These are phyloP conservation scores for Larimichthys crocea DNA, from an alignment of 2,113 vertebrate species.

Conservation along the genomic window DNA sequence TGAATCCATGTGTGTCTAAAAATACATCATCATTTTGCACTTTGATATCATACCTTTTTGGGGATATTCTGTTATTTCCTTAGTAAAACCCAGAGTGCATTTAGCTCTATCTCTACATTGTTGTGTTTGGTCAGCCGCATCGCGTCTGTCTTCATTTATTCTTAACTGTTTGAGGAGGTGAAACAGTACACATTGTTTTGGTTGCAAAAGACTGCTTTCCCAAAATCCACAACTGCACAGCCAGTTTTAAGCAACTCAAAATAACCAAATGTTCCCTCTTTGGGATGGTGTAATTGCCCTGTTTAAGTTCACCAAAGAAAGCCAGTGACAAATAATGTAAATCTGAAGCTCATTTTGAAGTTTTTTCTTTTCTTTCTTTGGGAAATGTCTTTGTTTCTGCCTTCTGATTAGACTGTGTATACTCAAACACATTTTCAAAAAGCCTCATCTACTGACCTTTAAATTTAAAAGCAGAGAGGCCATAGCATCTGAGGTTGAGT, in stretches of 20 bases:
- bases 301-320: conserved; percentile 42
- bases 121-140: conserved; percentile 35
- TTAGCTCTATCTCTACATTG: conserved; percentile 3
- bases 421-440: conserved; percentile 30
- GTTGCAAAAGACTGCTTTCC: conserved; percentile 43
- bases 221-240: conserved; percentile 35
- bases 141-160: conserved; percentile 43
- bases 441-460: conserved; percentile 26
- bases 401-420: conserved; percentile 20
- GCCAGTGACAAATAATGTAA: conserved; percentile 33
- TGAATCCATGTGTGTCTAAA: not conserved
- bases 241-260: conserved; percentile 46
- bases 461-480: conserved; percentile 35
- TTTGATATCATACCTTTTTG: not conserved
- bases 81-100: not conserved
- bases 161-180: not conserved
- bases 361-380: not conserved
- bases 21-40: not conserved
- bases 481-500: conserved; percentile 21
- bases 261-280: conserved; percentile 30
- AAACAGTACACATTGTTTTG: conserved; percentile 46
- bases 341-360: not conserved
- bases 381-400: not conserved
- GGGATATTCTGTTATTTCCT: conserved; percentile 12
- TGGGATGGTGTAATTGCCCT: conserved; percentile 19